A percentile compares a stretch with the other conserved stretches of the same genome.
phyloP scores from a whole-genome alignment of 2,888 invertebrate genomes.

The Machimus atricapillus region DNA sequence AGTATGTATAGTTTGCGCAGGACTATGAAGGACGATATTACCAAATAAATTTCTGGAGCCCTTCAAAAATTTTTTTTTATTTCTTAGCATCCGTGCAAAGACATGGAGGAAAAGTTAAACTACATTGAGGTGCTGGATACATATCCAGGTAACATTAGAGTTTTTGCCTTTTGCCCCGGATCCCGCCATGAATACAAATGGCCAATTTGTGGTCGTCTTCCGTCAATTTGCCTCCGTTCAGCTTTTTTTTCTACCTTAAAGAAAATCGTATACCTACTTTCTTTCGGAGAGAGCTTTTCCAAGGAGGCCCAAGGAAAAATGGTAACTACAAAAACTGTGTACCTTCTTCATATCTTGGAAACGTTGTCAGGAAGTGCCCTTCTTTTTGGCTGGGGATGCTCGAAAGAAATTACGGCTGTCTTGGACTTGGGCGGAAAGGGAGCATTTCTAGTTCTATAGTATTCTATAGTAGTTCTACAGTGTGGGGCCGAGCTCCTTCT shows the following conservation, averaged over 20 bases:
- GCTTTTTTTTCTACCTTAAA: not conserved
- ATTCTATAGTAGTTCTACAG: not conserved
- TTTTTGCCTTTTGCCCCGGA: not conserved
- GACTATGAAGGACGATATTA: not conserved
- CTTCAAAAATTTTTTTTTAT: not conserved
- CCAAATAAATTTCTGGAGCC: not conserved
- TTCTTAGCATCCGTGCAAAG: not conserved
- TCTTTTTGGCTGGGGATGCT: not conserved
- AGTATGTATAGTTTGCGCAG: not conserved
- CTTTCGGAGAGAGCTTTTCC: not conserved
- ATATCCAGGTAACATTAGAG: not conserved
- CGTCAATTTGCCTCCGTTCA: not conserved
- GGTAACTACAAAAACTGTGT: not conserved
- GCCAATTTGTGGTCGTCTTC: conserved; percentile 5
- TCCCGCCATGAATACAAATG: conserved; percentile 6
- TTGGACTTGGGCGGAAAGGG: not conserved
- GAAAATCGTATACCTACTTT: not conserved
- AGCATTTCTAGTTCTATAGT: not conserved
- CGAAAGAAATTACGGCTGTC: not conserved
- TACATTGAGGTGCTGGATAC: not conserved
- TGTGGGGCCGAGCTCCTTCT: not conserved
- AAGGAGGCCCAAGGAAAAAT: not conserved
- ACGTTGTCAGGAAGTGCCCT: not conserved
- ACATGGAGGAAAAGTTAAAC: not conserved
- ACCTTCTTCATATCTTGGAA: not conserved